Percentiles rank a stretch among this genome's conserved stretches.
phyloP scores from a whole-genome alignment of 2,797 vertebrate species.

The Tolypeutes matacus region DNA sequence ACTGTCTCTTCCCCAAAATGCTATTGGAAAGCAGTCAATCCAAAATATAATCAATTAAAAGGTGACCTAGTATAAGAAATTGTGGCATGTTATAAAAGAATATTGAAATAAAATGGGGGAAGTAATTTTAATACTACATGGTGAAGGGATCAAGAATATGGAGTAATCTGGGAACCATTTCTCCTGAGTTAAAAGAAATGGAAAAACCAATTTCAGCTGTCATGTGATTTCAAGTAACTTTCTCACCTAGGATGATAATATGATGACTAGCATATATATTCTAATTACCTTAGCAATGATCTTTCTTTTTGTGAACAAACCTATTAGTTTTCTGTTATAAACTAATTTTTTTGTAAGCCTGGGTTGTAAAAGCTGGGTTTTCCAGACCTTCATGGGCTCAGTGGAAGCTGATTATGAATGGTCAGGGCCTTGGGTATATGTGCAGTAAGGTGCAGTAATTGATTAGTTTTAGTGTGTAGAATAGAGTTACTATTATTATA shows the following conservation, averaged over 20 bases:
- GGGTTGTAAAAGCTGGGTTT: not conserved
- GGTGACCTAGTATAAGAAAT: not conserved
- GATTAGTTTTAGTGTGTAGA: not conserved
- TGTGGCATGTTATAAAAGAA: not conserved
- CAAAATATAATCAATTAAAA: slow-evolving; percentile 18
- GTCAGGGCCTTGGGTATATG: not conserved
- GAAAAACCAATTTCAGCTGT: not conserved
- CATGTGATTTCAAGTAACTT: not conserved
- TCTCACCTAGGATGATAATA: not conserved
- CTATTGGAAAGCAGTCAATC: not conserved
- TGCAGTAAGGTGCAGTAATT: not conserved
- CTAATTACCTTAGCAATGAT: not conserved
- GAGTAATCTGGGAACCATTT: not conserved
- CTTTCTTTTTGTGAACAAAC: not conserved
- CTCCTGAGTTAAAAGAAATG: not conserved
- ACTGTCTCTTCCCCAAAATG: not conserved
- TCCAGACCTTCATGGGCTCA: not conserved
- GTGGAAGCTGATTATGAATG: not conserved
- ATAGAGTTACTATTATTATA: not conserved
- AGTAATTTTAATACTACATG: not conserved
- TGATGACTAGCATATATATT: not conserved
- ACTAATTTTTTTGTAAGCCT: not conserved
- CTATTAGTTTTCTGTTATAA: not conserved
- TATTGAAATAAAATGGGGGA: not conserved
- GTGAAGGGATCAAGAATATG: not conserved